A percentile compares a stretch with the other conserved stretches of the same genome.
Conservation (phyloP, 1,140 invertebrate genomes). For the Augochlora pura region DNA sequence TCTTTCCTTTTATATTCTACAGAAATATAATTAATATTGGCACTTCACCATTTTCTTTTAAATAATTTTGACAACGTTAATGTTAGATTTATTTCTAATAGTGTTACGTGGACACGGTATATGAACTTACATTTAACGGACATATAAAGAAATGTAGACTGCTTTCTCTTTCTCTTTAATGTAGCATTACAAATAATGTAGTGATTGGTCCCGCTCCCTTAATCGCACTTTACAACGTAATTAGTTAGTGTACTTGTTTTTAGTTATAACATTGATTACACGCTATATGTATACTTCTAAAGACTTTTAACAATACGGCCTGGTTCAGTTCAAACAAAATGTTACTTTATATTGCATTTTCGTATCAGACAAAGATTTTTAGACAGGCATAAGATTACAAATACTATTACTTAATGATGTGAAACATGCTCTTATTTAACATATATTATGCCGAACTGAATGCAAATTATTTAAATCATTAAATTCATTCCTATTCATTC, state of each 20-base stretch:
- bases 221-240: slow-evolving; percentile 55
- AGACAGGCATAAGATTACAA: background rate
- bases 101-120: slow-evolving; percentile 5
- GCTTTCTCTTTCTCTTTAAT: background rate
- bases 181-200: slow-evolving; percentile 46
- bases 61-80: slow-evolving; percentile 19
- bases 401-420: background rate
- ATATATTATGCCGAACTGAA: slow-evolving; percentile 23
- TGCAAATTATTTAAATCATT: background rate
- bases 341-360: slow-evolving; percentile 17
- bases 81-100: slow-evolving; percentile 5
- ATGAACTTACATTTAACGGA: background rate
- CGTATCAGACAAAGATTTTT: background rate
- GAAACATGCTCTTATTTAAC: background rate
- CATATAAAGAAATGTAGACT: background rate
- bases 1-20: slow-evolving; percentile 1
- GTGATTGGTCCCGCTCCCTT: slow-evolving; percentile 58
- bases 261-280: slow-evolving; percentile 42
- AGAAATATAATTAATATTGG: slow-evolving; percentile 30
- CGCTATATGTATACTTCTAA: slow-evolving; percentile 27
- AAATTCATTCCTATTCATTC: background rate
- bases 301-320: slow-evolving; percentile 30
- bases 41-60: slow-evolving; percentile 41
- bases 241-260: slow-evolving; percentile 28
- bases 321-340: slow-evolving; percentile 29